These are phyloP conservation scores for Patella ulyssiponensis DNA, from an alignment of 2,888 invertebrate species.

Conservation along the genomic window DNA sequence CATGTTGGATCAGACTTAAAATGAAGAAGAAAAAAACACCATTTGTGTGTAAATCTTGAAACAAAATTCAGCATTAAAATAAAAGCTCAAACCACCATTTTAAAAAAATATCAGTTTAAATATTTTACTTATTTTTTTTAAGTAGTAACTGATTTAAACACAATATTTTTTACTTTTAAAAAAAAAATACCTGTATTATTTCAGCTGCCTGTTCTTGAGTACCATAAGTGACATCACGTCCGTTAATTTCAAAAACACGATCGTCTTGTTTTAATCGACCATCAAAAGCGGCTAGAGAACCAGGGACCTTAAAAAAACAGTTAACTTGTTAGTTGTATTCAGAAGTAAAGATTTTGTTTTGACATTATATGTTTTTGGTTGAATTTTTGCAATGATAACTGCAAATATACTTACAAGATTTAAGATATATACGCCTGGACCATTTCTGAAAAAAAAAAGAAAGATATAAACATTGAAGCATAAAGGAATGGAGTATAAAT, in stretches of 20 bases:
- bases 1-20: conserved; percentile 59
- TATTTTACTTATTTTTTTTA: too few relatives aligned
- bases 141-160: not conserved
- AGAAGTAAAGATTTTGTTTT: too few relatives aligned
- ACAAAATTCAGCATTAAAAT: too few relatives aligned
- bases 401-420: conserved; percentile 61
- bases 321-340: not conserved
- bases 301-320: conserved; percentile 63
- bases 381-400: too few relatives aligned
- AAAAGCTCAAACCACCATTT: too few relatives aligned
- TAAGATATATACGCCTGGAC: conserved; percentile 68
- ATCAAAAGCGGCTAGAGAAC: conserved; percentile 72
- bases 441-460: conserved; percentile 58
- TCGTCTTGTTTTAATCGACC: conserved; percentile 73
- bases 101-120: too few relatives aligned
- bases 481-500: not conserved
- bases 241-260: conserved; percentile 73
- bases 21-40: conserved; percentile 4
- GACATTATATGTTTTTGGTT: too few relatives aligned
- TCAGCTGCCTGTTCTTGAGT: conserved; percentile 73
- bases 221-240: conserved; percentile 71
- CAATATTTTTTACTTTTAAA: not conserved
- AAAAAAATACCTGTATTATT: conserved; percentile 67
- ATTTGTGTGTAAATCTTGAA: not conserved
- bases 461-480: not conserved